These are phyloP conservation scores for Pipistrellus pipistrellus DNA, from an alignment of 2,797 vertebrate species.

Conservation along the genomic window DNA sequence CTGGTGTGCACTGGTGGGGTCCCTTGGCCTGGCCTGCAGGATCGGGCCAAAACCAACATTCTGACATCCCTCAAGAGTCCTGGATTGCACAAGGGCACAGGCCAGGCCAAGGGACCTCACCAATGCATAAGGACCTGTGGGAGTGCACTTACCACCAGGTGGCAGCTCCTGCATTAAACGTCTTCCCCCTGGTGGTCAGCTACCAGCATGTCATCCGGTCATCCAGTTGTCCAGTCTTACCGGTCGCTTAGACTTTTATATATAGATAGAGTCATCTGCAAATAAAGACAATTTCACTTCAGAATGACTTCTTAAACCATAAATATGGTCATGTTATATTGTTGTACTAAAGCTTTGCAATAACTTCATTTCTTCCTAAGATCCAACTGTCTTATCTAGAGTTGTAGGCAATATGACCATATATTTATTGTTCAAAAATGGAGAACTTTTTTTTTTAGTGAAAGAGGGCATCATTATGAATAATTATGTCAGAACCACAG, in stretches of 20 bases:
- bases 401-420: neutral
- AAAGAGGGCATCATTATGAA: neutral
- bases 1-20: too few relatives aligned
- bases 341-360: neutral
- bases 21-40: too few relatives aligned
- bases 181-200: too few relatives aligned
- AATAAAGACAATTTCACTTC: neutral
- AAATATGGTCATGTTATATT: neutral
- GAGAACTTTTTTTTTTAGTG: neutral
- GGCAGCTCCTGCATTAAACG: too few relatives aligned
- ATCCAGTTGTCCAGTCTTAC: too few relatives aligned
- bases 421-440: neutral
- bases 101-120: too few relatives aligned
- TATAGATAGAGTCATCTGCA: neutral
- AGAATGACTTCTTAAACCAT: neutral
- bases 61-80: too few relatives aligned
- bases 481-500: neutral
- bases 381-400: neutral
- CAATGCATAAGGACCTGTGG: too few relatives aligned
- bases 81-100: too few relatives aligned
- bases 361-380: neutral
- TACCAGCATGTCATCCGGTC: too few relatives aligned
- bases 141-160: too few relatives aligned
- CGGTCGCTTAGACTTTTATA: neutral
- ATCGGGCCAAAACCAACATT: accelerated